Conservation (phyloP, 2,797 vertebrate species). For the Loriculus beryllinus region DNA sequence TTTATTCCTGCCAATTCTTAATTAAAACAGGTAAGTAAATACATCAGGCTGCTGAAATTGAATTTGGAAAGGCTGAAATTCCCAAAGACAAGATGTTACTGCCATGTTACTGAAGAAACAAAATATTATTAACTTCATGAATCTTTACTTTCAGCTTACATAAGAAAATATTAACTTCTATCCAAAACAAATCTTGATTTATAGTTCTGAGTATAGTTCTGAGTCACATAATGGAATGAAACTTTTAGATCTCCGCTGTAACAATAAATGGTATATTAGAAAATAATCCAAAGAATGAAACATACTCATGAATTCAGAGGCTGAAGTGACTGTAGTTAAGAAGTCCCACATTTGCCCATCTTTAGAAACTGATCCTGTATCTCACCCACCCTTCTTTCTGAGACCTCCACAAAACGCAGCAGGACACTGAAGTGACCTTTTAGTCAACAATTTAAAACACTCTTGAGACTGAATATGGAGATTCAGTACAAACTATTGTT, state of each 20-base stretch:
- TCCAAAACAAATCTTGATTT: slow-evolving; percentile 1
- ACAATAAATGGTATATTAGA: neutral
- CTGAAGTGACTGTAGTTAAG: neutral
- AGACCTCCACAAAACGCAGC: neutral
- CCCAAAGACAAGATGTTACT: slow-evolving; percentile 5
- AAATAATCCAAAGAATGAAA: neutral
- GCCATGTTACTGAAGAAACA: slow-evolving; percentile 13
- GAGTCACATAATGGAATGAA: neutral
- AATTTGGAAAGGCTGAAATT: slow-evolving; percentile 24
- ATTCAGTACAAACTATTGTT: neutral
- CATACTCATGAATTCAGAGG: neutral
- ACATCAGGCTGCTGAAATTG: neutral
- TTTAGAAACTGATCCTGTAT: neutral
- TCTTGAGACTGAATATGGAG: neutral
- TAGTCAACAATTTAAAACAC: neutral
- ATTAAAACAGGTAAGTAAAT: slow-evolving; percentile 46
- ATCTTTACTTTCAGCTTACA: neutral
- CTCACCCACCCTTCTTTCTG: neutral
- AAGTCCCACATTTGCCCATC: neutral
- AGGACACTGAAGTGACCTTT: neutral
- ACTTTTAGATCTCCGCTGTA: neutral
- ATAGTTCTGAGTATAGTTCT: neutral
- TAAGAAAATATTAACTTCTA: neutral
- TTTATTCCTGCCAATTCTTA: slow-evolving; percentile 48
- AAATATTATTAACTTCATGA: neutral